Conservation (phyloP, 2,797 vertebrate species). For the Gila robusta region DNA sequence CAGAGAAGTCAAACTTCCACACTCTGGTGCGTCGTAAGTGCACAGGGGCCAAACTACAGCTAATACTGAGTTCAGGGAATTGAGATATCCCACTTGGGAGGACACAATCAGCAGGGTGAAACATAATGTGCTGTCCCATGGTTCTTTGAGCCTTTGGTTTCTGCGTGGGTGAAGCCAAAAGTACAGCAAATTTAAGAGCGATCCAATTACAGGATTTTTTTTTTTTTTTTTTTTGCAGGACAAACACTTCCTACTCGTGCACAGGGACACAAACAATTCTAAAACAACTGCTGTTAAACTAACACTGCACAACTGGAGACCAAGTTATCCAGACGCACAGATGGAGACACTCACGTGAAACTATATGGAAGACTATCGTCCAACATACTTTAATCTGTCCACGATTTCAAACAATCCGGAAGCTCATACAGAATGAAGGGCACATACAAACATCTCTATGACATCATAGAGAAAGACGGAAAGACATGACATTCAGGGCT, state of each 20-base stretch:
- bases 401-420: background rate
- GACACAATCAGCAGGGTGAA: slow-evolving; percentile 25
- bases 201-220: slow-evolving; percentile 4
- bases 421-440: slow-evolving; percentile 27
- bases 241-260: slow-evolving; percentile 7
- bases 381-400: background rate
- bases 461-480: background rate
- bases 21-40: background rate
- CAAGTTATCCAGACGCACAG: background rate
- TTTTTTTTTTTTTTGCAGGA: background rate
- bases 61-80: background rate
- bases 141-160: slow-evolving; percentile 44
- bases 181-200: slow-evolving; percentile 8
- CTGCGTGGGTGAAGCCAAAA: slow-evolving; percentile 3
- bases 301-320: slow-evolving; percentile 12
- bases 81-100: slow-evolving; percentile 33
- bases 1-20: background rate
- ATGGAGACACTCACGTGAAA: background rate
- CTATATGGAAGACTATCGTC: slow-evolving; percentile 18
- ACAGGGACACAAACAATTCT: slow-evolving; percentile 1
- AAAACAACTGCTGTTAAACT: slow-evolving; percentile 29
- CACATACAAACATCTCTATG: slow-evolving; percentile 27
- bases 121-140: background rate
- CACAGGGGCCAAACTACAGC: background rate
- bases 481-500: slow-evolving; percentile 30